Percentiles rank a stretch among this genome's conserved stretches.
Evolutionary conservation across 2,113 vertebrate species (phyloP).

Genomic region (Coryphaenoides rupestris): DNA sequence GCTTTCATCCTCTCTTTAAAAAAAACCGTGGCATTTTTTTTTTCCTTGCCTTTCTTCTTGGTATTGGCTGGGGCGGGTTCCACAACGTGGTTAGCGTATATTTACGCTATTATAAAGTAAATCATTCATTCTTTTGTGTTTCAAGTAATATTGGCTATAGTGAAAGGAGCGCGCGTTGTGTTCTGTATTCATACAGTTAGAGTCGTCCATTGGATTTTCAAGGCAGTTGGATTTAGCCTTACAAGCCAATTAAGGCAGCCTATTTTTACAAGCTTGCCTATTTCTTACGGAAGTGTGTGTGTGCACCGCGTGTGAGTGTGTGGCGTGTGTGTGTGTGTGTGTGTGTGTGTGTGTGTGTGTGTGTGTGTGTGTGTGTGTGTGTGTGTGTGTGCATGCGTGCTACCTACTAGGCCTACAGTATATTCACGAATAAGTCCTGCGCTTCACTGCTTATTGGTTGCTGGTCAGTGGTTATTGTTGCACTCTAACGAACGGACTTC

Average conservation of each 20-base stretch:
- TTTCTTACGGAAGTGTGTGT: background rate
- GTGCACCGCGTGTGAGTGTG: background rate
- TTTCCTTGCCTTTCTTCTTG: slow-evolving; percentile 53
- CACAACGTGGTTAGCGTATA: slow-evolving; percentile 63
- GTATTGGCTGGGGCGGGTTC: slow-evolving; percentile 58
- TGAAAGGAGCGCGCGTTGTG: background rate
- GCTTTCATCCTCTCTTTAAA: slow-evolving; percentile 68
- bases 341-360: slow-evolving; percentile 2
- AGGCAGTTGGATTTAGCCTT: slow-evolving; percentile 16
- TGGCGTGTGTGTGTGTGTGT: background rate
- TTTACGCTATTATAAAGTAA: slow-evolving; percentile 55
- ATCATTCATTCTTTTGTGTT: slow-evolving; percentile 61
- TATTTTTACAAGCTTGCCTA: slow-evolving; percentile 26
- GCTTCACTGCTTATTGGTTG: too few species aligned
- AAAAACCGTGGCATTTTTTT: slow-evolving; percentile 68
- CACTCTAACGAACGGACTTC: too few species aligned
- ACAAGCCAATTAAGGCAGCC: slow-evolving; percentile 20
- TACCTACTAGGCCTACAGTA: too few species aligned
- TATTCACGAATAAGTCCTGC: too few species aligned
- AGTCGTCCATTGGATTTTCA: slow-evolving; percentile 30
- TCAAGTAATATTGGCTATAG: slow-evolving; percentile 20
- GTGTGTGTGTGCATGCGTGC: too few species aligned
- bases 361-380: slow-evolving; percentile 2
- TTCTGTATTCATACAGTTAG: too few species aligned
- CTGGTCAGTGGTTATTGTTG: too few species aligned